Conservation (phyloP, 2,888 invertebrate genomes). For the Stenotaenia linearis region DNA sequence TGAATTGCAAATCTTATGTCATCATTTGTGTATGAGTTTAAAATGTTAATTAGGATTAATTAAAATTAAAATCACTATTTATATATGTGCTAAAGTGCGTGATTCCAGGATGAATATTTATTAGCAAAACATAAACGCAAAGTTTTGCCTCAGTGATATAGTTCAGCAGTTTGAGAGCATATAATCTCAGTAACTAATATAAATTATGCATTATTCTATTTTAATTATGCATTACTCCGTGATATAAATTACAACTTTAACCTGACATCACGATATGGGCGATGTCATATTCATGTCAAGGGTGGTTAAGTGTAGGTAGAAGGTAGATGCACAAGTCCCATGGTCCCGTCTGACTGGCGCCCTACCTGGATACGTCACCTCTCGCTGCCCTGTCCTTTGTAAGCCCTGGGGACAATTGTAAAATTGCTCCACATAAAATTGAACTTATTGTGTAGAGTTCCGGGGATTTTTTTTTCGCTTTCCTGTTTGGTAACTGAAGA, state of each 20-base stretch:
- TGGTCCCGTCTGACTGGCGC: constrained; percentile 4
- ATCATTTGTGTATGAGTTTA: too few relatives aligned
- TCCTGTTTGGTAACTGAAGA: not conserved
- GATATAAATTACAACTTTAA: not conserved
- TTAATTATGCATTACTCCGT: not conserved
- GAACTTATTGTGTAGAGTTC: not conserved
- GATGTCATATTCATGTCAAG: not conserved
- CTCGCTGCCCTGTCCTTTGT: not conserved
- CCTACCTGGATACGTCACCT: constrained; percentile 1
- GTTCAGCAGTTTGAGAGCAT: not conserved
- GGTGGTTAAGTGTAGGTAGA: constrained; percentile 2
- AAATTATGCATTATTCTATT: not conserved
- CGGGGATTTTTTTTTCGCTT: not conserved
- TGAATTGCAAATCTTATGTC: too few relatives aligned
- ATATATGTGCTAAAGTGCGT: too few relatives aligned
- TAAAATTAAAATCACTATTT: too few relatives aligned
- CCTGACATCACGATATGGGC: not conserved
- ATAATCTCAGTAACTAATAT: not conserved
- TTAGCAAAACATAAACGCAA: too few relatives aligned
- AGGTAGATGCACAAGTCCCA: not conserved
- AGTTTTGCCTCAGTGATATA: not conserved
- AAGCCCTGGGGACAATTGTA: not conserved
- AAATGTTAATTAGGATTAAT: too few relatives aligned
- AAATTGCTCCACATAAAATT: constrained; percentile 5
- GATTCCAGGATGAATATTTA: too few relatives aligned